Percentiles rank a stretch among this genome's conserved stretches.
These are phyloP conservation scores for Onychorhynchus coronatus DNA, from an alignment of 2,113 vertebrate genomes.

Conservation along the genomic window DNA sequence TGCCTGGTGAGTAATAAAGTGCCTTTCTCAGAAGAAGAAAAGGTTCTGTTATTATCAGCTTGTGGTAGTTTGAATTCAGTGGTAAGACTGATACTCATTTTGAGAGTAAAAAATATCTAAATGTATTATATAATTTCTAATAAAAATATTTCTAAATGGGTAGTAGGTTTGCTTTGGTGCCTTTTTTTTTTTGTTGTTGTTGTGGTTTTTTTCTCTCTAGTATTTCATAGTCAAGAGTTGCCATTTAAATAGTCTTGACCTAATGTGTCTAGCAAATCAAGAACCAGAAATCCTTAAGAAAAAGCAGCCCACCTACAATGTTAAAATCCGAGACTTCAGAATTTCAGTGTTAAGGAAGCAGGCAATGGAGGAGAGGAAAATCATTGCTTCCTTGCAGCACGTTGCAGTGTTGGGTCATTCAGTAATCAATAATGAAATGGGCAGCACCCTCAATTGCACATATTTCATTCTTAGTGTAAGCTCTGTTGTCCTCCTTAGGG, in stretches of 20 bases:
- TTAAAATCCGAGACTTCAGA: background rate
- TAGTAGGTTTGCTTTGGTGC: background rate
- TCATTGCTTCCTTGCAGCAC: constrained; percentile 62
- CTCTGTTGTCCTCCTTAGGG: constrained; percentile 22
- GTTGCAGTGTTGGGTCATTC: constrained; percentile 60
- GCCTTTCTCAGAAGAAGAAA: background rate
- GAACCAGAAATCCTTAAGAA: background rate
- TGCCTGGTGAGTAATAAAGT: background rate
- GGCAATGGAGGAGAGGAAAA: constrained; percentile 2
- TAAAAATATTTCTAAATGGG: background rate
- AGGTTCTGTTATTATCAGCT: background rate
- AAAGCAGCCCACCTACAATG: background rate
- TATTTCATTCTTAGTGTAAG: constrained; percentile 59
- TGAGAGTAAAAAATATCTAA: background rate
- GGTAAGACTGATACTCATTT: background rate
- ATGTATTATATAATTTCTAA: background rate
- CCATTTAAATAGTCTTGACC: background rate
- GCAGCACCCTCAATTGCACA: constrained; percentile 23
- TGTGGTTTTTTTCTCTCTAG: no score
- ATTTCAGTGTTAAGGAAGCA: background rate
- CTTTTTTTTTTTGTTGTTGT: background rate
- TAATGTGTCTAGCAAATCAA: background rate
- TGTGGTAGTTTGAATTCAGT: background rate
- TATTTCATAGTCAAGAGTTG: background rate
- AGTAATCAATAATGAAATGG: constrained; percentile 78